These are phyloP conservation scores for Temnothorax ravouxi DNA, from an alignment of 2,888 invertebrate genomes.

Conservation along the genomic window DNA sequence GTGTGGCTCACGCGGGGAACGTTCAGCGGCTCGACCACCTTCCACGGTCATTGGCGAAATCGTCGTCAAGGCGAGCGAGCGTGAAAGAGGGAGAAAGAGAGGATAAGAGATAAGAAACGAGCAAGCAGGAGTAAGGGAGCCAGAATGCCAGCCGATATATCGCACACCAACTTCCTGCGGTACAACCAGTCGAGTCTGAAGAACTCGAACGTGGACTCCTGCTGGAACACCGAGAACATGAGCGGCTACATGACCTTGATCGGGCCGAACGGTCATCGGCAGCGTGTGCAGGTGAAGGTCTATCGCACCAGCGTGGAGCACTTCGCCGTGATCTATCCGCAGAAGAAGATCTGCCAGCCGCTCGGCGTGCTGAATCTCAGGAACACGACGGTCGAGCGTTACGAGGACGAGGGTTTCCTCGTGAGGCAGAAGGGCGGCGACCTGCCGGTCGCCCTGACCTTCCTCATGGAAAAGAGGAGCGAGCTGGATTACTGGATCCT, in stretches of 20 bases:
- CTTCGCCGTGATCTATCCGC: slow-evolving; percentile 90
- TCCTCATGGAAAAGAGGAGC: slow-evolving; percentile 88
- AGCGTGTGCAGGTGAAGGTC: slow-evolving; percentile 89
- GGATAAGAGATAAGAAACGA: slow-evolving; percentile 2
- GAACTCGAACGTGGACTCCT: slow-evolving; percentile 85
- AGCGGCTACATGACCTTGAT: slow-evolving; percentile 89
- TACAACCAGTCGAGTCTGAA: slow-evolving; percentile 81
- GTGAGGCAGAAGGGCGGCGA: slow-evolving; percentile 90
- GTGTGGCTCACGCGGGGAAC: neutral
- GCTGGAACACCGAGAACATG: slow-evolving; percentile 88
- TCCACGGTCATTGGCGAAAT: slow-evolving; percentile 2
- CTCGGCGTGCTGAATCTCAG: slow-evolving; percentile 89
- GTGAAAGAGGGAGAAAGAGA: neutral
- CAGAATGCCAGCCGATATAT: slow-evolving; percentile 86
- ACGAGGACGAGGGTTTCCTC: slow-evolving; percentile 87
- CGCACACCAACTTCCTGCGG: slow-evolving; percentile 82
- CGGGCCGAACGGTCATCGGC: slow-evolving; percentile 88
- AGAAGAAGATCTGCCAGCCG: slow-evolving; percentile 89
- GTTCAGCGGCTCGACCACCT: slow-evolving; percentile 38
- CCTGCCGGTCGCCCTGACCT: slow-evolving; percentile 88
- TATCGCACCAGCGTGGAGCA: slow-evolving; percentile 90
- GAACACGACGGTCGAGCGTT: slow-evolving; percentile 88
- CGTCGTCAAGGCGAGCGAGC: slow-evolving; percentile 30
- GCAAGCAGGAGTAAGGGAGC: neutral
- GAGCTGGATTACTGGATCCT: slow-evolving; percentile 89